Percentiles rank a stretch among this genome's conserved stretches.
These are phyloP conservation scores for Ophion costatus DNA, from an alignment of 2,888 invertebrate genomes.

Conservation along the genomic window DNA sequence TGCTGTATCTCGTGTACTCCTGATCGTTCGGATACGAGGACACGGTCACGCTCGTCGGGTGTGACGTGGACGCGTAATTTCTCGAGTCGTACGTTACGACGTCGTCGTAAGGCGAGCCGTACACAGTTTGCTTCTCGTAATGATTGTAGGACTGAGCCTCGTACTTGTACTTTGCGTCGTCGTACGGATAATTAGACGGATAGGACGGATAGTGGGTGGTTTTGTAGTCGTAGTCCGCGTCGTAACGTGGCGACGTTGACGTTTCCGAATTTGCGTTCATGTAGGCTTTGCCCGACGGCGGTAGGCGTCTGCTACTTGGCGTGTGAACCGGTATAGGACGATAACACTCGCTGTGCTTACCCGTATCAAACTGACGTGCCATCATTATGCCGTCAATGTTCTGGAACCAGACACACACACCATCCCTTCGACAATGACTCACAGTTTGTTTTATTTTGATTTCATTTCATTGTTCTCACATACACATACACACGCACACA, in stretches of 20 bases:
- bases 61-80: conserved; percentile 69
- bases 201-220: conserved; percentile 82
- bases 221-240: conserved; percentile 82
- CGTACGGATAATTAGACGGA: conserved; percentile 82
- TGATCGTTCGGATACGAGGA: conserved; percentile 73
- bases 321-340: conserved; percentile 82
- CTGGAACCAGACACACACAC: conserved; percentile 83
- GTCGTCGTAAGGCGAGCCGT: conserved; percentile 74
- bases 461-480: conserved; percentile 50
- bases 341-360: conserved; percentile 82
- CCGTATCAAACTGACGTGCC: conserved; percentile 83
- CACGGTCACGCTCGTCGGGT: conserved; percentile 52
- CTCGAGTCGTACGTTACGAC: conserved; percentile 72
- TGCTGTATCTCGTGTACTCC: conserved; percentile 75
- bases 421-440: conserved; percentile 82
- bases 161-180: conserved; percentile 80
- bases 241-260: conserved; percentile 73
- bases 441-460: conserved; percentile 66
- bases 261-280: conserved; percentile 77
- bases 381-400: conserved; percentile 83
- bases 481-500: background rate
- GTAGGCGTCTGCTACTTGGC: conserved; percentile 79
- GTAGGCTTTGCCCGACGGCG: conserved; percentile 78
- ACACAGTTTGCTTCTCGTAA: conserved; percentile 73
- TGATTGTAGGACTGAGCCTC: conserved; percentile 72